Percentiles rank a stretch among this genome's conserved stretches.
phyloP scores from a whole-genome alignment of 2,797 vertebrate genomes.

The Poeciliopsis turneri region DNA sequence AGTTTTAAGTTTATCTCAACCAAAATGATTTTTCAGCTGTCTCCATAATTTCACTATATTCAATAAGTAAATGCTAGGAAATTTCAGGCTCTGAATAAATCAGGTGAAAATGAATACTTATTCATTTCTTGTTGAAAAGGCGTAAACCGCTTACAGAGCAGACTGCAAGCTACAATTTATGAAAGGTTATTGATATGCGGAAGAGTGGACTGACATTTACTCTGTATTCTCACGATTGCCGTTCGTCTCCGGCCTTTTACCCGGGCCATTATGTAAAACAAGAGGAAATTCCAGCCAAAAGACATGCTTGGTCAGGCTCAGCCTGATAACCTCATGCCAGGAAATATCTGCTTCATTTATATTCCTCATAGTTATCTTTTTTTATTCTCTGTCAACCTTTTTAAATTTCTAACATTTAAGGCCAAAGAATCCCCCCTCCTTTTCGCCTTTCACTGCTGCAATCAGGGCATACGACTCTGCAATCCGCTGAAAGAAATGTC shows the following conservation, averaged over 20 bases:
- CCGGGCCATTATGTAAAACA: constrained; percentile 50
- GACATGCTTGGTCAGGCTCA: constrained; percentile 48
- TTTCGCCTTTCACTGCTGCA: constrained; percentile 8
- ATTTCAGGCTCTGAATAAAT: not conserved
- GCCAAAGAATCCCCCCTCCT: constrained; percentile 6
- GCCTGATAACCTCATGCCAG: constrained; percentile 38
- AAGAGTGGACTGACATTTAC: constrained; percentile 60
- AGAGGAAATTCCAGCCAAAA: constrained; percentile 45
- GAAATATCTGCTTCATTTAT: constrained; percentile 22
- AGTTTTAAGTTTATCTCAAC: not conserved
- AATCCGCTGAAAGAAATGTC: constrained; percentile 25
- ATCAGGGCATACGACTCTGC: not conserved
- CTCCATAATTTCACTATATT: not conserved
- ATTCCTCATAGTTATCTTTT: constrained; percentile 11
- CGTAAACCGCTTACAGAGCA: not conserved
- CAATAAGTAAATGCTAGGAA: not conserved
- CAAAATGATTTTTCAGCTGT: not conserved
- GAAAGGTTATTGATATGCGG: constrained; percentile 60
- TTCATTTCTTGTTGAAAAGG: not conserved
- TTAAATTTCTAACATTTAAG: not conserved
- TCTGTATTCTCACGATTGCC: constrained; percentile 34
- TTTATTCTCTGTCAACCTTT: constrained; percentile 18
- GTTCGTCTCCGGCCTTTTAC: constrained; percentile 53
- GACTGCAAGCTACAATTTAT: constrained; percentile 21
- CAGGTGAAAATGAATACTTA: not conserved